Conservation (phyloP, 2,888 invertebrate genomes). For the Dasypolia templi region DNA sequence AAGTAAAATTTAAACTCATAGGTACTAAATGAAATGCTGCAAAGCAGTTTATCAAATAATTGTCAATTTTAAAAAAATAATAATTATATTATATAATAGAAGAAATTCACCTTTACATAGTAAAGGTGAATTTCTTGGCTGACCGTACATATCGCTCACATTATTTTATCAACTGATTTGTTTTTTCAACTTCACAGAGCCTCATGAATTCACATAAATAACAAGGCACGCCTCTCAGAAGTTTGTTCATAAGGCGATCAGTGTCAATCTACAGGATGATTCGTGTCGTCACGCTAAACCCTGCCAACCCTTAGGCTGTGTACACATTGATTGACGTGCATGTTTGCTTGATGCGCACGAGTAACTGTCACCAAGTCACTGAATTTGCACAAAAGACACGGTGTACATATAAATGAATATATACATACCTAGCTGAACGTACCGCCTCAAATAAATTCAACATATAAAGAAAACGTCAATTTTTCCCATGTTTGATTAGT, state of each 20-base stretch:
- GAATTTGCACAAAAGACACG: not conserved
- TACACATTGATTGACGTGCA: slow-evolving; percentile 15
- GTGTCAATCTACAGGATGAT: slow-evolving; percentile 36
- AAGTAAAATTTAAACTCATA: not conserved
- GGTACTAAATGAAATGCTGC: not conserved
- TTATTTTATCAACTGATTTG: not conserved
- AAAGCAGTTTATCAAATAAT: not conserved
- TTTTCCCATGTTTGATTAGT: too few species aligned
- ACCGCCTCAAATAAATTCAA: too few species aligned
- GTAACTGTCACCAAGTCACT: not conserved
- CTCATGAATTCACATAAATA: not conserved
- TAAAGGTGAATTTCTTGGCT: not conserved
- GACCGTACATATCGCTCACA: not conserved
- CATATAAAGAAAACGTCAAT: too few species aligned
- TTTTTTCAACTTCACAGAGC: not conserved
- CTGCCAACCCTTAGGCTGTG: slow-evolving; percentile 13
- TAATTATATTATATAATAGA: too few species aligned
- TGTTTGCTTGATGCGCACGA: slow-evolving; percentile 20
- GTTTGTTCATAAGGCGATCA: slow-evolving; percentile 33
- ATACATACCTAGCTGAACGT: too few species aligned
- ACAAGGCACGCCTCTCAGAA: not conserved
- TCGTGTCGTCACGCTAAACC: slow-evolving; percentile 10
- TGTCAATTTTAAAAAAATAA: not conserved
- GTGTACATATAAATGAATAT: not conserved
- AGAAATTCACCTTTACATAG: too few species aligned